These are phyloP conservation scores for Caenorhabditis doughertyi DNA, from an alignment of 2,888 invertebrate species.

Conservation along the genomic window DNA sequence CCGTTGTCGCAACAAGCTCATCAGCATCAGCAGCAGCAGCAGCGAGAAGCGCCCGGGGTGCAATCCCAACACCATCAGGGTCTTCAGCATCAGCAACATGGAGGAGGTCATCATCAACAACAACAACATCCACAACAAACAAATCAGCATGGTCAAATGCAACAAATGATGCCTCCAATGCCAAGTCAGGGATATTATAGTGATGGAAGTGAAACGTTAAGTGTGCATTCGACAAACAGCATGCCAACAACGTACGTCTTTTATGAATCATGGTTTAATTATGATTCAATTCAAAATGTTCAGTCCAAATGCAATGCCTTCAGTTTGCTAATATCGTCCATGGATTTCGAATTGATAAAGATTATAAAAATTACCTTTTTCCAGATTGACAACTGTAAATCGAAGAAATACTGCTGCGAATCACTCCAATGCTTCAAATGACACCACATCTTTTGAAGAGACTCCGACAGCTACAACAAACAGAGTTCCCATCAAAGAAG, in stretches of 20 bases:
- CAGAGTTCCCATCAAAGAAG: constrained; percentile 49
- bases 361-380: constrained; percentile 2
- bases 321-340: constrained; percentile 4
- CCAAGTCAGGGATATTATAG: constrained; percentile 80
- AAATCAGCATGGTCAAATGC: constrained; percentile 41
- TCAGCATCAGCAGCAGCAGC: constrained; percentile 51
- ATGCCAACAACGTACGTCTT: constrained; percentile 74
- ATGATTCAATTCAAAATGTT: too few relatives aligned
- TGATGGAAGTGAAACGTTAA: constrained; percentile 81
- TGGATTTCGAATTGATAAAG: neutral
- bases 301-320: too few relatives aligned
- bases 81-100: constrained; percentile 32
- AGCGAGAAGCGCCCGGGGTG: constrained; percentile 23
- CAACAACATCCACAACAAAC: constrained; percentile 36
- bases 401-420: constrained; percentile 62
- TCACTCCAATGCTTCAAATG: constrained; percentile 46
- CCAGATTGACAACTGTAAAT: constrained; percentile 72
- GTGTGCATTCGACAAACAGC: constrained; percentile 80
- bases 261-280: constrained; percentile 1
- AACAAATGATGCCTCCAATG: constrained; percentile 64
- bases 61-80: constrained; percentile 49
- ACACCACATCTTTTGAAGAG: constrained; percentile 59
- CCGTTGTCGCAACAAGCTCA: constrained; percentile 52
- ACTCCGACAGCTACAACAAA: constrained; percentile 43
- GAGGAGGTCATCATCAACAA: constrained; percentile 38